Evolutionary conservation across 2,113 vertebrate genomes (phyloP), one percentile per base, ranked within the genome.

Genomic region (Gallinago paraguaiae): DNA sequence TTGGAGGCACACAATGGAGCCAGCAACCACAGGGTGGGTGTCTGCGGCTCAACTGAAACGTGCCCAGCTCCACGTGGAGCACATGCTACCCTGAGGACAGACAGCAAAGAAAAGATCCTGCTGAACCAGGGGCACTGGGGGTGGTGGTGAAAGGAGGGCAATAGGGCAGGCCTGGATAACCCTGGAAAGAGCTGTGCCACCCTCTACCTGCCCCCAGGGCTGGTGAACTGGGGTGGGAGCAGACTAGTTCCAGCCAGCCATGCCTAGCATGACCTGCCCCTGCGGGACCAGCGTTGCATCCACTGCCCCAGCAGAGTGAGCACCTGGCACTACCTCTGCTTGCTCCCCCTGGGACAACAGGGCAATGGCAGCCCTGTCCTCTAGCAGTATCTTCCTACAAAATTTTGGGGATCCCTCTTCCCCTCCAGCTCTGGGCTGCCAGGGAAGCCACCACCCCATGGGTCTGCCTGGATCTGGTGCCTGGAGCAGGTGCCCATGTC

Each of bases 261-360:
- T 53, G 28, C 45, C 46, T 1, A 1, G 20, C 54, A 17, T 13
- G 5, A 31, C 43, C 35, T 11, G 7, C 14, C 24, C n/a, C 37
- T 0, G 0, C 37, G 14, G 45, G 33, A 60, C 39, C 67, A 71
- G 70, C 0, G 0, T 56, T 16, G 57, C 53, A 10, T 13, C 57
- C 41, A 56, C 13, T 20, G 35, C 33, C 18, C 28, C 68, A 56
- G 18, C 3, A 0, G 7, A 1, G 11, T 4, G 2, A 45, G 18
- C 27, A 70, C 28, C 24, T 16, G 15, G 61, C 37, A 13, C 41
- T 27, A 35, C 28, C n/a, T 45, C n/a, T 30, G 23, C 56, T 60
- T 37, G 39, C 46, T 30, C 11, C 41, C 18, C 37, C 5, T 1
- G 0, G 11, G 6, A 37, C 20, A 17, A 31, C 0, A 0, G 4